A percentile compares a stretch with the other conserved stretches of the same genome.
Evolutionary conservation across 2,113 vertebrate genomes (phyloP).

Genomic region (Galeopterus variegatus): DNA sequence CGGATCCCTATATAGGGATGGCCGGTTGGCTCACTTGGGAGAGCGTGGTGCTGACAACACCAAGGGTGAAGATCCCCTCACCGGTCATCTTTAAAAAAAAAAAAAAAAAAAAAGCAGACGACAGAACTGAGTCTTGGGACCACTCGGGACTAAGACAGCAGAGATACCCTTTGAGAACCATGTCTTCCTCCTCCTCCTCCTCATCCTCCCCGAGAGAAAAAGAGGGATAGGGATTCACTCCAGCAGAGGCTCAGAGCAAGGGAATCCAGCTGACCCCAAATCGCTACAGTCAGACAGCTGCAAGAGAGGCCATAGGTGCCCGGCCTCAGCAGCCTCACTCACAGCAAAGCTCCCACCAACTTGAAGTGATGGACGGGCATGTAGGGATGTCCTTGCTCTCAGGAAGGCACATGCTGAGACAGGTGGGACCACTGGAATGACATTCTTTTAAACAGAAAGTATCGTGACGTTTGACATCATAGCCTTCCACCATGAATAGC

Average conservation of each 20-base stretch:
- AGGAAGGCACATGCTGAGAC: too few relatives aligned
- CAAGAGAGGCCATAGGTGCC: background rate
- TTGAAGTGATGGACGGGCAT: background rate
- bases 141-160: background rate
- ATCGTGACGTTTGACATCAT: accelerated
- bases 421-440: accelerated
- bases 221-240: background rate
- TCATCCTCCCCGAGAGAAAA: background rate
- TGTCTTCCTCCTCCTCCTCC: background rate
- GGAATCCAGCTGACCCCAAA: background rate
- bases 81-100: too few relatives aligned
- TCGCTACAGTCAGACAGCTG: background rate
- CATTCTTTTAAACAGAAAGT: accelerated
- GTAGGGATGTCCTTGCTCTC: accelerated
- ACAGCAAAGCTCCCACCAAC: background rate
- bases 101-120: background rate
- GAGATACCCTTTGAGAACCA: background rate
- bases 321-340: too few relatives aligned
- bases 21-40: too few relatives aligned
- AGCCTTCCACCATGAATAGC: accelerated
- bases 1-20: too few relatives aligned
- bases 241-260: background rate
- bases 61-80: too few relatives aligned
- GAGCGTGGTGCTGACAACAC: too few relatives aligned
- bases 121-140: background rate